Base-by-base conservation (phyloP, 2,888 invertebrate species). In the Anticlea derivata region DNA sequence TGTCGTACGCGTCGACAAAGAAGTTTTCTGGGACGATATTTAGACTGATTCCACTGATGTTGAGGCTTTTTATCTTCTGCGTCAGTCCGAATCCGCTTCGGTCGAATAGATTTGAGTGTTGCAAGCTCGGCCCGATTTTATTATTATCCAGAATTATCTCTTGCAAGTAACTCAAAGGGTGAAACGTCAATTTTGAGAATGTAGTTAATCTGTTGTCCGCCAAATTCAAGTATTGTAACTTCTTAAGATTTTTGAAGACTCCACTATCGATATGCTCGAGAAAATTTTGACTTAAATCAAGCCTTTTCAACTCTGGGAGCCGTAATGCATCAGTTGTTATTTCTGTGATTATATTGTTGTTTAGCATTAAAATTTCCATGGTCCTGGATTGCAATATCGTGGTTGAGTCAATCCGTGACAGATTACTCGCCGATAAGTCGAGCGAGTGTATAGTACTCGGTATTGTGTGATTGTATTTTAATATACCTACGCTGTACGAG, bases 81-180 rank as follows among this genome's bases (percentile, higher is more conserved):
- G 86, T 83, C 2, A 91, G 53, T 4, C 85, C 86, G 26, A 78
- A 83, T 0, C 87, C 88, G 34, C 68, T 77, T 50, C 80, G 68
- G 30, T 86, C 82, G 49, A 91, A 90, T n/a, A 91, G 50, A 59
- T 83, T 80, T 0, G 61, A 60, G 7, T 74, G 63, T 29, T 64
- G 62, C 23, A 91, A 69, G 58, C 78, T 75, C 0, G 69, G 63
- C 0, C 86, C 87, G 10, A 92, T 70, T 7, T 78, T 54, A 51
- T 92, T 92, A 55, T 86, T 77, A 51, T 91, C 84, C 23, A 92
- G 60, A 45, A 86, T 65, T 0, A 92, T 68, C 61, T 84, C 83
- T 34, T 80, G 78, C 22, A 92, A 70, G 49, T 63, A 68, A 1
- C 75, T 73, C 50, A 92, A 64, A 41, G 69, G 77, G 58, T 88